These are phyloP conservation scores for Stomatorhinus ivindoensis DNA, from an alignment of 2,113 vertebrate genomes.

Conservation along the genomic window DNA sequence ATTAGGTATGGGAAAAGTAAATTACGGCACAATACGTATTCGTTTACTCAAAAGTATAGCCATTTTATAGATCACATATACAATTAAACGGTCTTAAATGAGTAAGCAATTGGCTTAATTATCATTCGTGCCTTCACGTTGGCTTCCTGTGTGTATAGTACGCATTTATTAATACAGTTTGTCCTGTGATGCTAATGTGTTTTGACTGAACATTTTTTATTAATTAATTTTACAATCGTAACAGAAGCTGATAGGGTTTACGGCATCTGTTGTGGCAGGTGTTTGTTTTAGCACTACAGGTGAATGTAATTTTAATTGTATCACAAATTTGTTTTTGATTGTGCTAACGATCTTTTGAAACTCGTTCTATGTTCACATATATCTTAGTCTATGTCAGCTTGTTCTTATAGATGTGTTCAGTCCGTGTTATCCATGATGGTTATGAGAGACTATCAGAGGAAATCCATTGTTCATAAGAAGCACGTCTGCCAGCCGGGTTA, in stretches of 20 bases:
- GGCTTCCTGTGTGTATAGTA: not conserved
- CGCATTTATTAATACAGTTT: not conserved
- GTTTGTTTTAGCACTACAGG: not conserved
- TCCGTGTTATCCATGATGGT: not conserved
- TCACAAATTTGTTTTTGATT: not conserved
- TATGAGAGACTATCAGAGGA: not conserved
- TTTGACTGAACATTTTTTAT: not conserved
- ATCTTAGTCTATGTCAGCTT: not conserved
- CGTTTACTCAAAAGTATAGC: not conserved
- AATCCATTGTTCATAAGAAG: not conserved
- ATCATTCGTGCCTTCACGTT: not conserved
- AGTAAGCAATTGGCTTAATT: not conserved
- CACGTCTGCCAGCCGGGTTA: not conserved
- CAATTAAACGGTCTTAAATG: not conserved
- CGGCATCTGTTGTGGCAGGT: not conserved
- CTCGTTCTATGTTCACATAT: not conserved
- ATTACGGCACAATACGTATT: not conserved
- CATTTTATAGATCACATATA: not conserved
- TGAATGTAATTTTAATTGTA: not conserved
- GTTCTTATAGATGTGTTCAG: not conserved
- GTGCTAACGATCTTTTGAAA: not conserved
- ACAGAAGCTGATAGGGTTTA: not conserved
- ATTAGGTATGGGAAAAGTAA: not conserved
- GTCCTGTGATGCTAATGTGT: not conserved
- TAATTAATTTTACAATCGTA: not conserved